Conservation (phyloP, 2,888 invertebrate species). For the Eupithecia subumbrata region DNA sequence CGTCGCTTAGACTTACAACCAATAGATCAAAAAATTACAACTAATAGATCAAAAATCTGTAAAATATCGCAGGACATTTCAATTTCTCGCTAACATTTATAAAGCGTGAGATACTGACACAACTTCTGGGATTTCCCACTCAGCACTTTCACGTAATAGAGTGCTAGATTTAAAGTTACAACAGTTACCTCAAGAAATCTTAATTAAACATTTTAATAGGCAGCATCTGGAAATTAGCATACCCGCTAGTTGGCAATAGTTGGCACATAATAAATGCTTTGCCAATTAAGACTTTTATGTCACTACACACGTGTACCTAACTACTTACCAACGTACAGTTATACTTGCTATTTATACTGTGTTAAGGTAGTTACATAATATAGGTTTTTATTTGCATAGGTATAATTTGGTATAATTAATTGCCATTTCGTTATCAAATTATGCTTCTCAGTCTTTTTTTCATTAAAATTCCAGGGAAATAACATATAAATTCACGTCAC, state of each 20-base stretch:
- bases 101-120: constrained; percentile 12
- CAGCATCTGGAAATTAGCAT: constrained; percentile 3
- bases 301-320: neutral
- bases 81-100: neutral
- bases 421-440: neutral
- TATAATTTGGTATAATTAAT: constrained; percentile 1
- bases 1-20: no score
- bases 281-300: neutral
- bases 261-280: neutral
- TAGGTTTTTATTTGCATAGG: neutral
- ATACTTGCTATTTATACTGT: neutral
- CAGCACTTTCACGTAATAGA: constrained; percentile 23
- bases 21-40: neutral
- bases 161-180: constrained; percentile 19
- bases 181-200: constrained; percentile 16
- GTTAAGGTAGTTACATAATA: neutral
- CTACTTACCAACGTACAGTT: neutral
- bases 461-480: neutral
- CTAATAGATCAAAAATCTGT: neutral
- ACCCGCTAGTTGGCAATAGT: constrained; percentile 6
- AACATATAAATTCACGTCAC: neutral
- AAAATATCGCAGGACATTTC: neutral
- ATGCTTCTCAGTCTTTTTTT: neutral
- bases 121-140: constrained; percentile 28
- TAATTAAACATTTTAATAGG: constrained; percentile 14